Evolutionary conservation across 2,797 vertebrate genomes (phyloP).

Genomic region (Cyclura pinguis): DNA sequence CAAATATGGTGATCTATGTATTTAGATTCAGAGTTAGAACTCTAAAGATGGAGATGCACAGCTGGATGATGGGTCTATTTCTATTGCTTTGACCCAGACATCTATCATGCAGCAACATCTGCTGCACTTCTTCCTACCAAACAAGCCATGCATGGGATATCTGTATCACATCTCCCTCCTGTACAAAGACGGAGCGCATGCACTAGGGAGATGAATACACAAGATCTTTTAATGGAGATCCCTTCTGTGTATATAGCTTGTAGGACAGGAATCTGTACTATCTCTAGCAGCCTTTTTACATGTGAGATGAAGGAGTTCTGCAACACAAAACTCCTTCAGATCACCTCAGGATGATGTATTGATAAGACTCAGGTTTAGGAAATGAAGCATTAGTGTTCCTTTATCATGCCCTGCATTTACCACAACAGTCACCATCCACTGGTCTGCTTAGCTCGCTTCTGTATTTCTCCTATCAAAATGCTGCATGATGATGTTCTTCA

Average conservation of each 20-base stretch:
- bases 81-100: not conserved
- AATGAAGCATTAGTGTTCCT: not conserved
- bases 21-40: not conserved
- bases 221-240: not conserved
- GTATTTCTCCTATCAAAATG: constrained; percentile 33
- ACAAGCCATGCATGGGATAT: not conserved
- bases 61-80: not conserved
- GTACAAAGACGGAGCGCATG: not conserved
- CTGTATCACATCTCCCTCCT: not conserved
- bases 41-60: not conserved
- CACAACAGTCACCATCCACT: not conserved
- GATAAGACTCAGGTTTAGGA: not conserved
- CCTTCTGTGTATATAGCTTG: not conserved
- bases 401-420: not conserved
- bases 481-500: constrained; percentile 30
- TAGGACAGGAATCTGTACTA: not conserved
- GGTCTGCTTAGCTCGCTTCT: not conserved
- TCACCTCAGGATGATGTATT: not conserved
- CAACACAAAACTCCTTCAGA: not conserved
- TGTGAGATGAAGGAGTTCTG: not conserved
- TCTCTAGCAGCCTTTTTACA: not conserved
- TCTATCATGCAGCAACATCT: not conserved
- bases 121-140: not conserved
- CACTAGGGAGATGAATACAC: not conserved
- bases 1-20: not conserved